phyloP scores from a whole-genome alignment of 2,113 vertebrate species.

The Phrynocephalus versicolor region DNA sequence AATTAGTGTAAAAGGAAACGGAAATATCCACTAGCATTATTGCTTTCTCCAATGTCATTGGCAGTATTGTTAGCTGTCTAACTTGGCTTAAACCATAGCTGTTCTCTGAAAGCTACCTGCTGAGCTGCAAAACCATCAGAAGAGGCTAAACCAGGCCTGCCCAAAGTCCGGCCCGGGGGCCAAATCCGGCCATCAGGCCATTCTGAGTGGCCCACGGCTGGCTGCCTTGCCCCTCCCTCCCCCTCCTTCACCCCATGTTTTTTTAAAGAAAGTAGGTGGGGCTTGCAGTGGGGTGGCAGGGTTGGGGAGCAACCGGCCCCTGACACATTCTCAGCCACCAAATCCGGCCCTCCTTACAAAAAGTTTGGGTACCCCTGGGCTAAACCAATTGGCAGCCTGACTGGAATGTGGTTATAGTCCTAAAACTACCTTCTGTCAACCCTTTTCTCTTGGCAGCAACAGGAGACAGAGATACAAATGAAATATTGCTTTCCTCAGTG shows the following conservation, averaged over 20 bases:
- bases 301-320: no score
- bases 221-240: no score
- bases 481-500: not conserved
- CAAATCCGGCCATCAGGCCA: no score
- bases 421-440: not conserved
- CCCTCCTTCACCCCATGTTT: no score
- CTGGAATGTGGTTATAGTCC: not conserved
- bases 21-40: not conserved
- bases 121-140: not conserved
- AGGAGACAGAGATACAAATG: not conserved
- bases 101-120: not conserved
- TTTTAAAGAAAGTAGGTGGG: no score
- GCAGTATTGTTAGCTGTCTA: not conserved
- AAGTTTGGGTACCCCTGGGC: no score
- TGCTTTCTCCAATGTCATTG: not conserved
- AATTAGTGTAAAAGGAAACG: conserved; percentile 7
- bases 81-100: not conserved
- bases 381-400: not conserved
- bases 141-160: not conserved
- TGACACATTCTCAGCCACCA: no score
- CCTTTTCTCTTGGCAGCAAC: not conserved
- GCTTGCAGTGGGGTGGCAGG: no score
- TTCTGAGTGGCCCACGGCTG: no score
- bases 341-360: no score
- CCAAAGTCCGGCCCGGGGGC: no score